phyloP scores from a whole-genome alignment of 2,888 invertebrate species.

The Caenorhabditis virilis region DNA sequence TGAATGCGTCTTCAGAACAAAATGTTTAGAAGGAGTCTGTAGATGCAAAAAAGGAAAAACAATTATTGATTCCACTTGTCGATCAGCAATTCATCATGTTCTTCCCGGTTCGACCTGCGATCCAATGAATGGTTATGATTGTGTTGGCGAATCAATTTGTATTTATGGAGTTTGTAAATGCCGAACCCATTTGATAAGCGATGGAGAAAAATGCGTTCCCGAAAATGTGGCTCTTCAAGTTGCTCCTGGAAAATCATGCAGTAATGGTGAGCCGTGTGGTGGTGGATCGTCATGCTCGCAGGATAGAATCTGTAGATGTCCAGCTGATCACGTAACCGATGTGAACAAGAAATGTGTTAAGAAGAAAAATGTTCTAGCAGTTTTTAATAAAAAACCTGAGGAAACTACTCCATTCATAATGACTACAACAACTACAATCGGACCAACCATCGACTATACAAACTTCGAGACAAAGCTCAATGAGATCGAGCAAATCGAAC shows the following conservation, averaged over 20 bases:
- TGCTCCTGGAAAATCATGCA: conserved; percentile 56
- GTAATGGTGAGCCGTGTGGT: conserved; percentile 48
- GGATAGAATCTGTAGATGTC: conserved; percentile 57
- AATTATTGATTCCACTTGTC: conserved; percentile 57
- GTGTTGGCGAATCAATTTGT: conserved; percentile 57
- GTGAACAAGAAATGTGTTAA: conserved; percentile 58
- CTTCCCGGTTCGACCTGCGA: conserved; percentile 59
- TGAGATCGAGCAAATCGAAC: conserved; percentile 41
- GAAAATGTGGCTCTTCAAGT: conserved; percentile 41
- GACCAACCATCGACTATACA: conserved; percentile 10
- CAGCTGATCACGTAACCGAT: conserved; percentile 43
- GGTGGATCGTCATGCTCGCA: conserved; percentile 45
- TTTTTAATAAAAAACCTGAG: conserved; percentile 22
- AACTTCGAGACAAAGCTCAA: conserved; percentile 35
- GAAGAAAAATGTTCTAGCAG: conserved; percentile 34
- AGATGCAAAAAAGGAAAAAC: conserved; percentile 63
- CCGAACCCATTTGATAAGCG: conserved; percentile 49
- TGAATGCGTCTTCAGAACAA: conserved; percentile 61
- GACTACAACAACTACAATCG: conserved; percentile 2
- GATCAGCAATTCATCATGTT: conserved; percentile 56
- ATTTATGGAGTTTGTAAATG: conserved; percentile 60
- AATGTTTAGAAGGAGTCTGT: conserved; percentile 64
- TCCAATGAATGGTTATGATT: conserved; percentile 61
- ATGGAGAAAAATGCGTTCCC: conserved; percentile 58
- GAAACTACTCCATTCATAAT: conserved; percentile 1